Evolutionary conservation across 2,113 vertebrate genomes (phyloP).

Genomic region (Sturnus vulgaris): DNA sequence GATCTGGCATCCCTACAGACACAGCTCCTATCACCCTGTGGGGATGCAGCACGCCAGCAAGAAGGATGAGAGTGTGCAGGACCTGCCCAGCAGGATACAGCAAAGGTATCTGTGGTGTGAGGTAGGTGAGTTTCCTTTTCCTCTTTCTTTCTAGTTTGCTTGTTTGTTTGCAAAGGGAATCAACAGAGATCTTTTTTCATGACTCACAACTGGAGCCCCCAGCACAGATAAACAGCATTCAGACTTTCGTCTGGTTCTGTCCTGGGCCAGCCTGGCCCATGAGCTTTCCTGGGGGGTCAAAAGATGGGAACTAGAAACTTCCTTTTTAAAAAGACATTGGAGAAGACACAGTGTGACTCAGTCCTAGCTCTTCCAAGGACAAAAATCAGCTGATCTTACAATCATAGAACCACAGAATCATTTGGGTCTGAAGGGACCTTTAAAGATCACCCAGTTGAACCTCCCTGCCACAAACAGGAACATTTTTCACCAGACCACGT

Average conservation of each 20-base stretch:
- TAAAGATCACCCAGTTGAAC: not conserved
- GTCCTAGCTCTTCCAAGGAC: not conserved
- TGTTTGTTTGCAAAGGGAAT: not conserved
- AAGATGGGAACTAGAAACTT: not conserved
- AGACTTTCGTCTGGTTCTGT: not conserved
- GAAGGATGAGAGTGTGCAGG: not conserved
- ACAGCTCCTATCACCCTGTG: not conserved
- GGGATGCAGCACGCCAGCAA: not conserved
- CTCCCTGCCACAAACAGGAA: not conserved
- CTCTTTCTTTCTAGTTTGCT: not conserved
- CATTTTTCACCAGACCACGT: not conserved
- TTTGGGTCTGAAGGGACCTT: not conserved
- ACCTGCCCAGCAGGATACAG: not conserved
- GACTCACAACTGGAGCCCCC: not conserved
- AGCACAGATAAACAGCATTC: not conserved
- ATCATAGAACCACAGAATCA: not conserved
- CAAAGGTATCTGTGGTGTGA: not conserved
- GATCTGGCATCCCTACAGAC: not conserved
- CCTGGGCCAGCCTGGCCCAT: not conserved
- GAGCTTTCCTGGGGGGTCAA: not conserved
- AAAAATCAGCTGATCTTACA: not conserved
- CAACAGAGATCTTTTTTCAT: not conserved
- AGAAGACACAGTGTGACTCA: not conserved
- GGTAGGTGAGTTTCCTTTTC: not conserved
- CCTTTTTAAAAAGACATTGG: not conserved